Evolutionary conservation across 2,888 invertebrate species (phyloP).

Genomic region (Drosophila leonis): DNA sequence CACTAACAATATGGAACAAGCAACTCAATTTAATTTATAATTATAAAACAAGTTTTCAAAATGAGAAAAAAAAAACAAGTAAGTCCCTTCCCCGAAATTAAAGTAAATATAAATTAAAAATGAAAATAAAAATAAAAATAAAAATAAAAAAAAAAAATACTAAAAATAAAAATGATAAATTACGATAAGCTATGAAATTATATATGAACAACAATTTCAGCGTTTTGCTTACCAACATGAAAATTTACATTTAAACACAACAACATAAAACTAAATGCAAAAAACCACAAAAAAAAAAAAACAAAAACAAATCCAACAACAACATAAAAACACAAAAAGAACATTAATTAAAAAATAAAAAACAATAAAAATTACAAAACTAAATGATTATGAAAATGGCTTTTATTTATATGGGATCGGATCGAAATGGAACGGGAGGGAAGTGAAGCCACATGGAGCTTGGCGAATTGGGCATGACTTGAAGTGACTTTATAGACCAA

Average conservation of each 20-base stretch:
- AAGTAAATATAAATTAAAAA: slow-evolving; percentile 10
- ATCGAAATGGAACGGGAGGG: too few relatives aligned
- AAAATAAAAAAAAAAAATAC: slow-evolving; percentile 20
- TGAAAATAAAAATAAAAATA: slow-evolving; percentile 23
- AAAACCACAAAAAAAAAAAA: slow-evolving; percentile 51
- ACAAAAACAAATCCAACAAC: slow-evolving; percentile 58
- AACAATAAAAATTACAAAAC: slow-evolving; percentile 80
- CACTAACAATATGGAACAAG: slow-evolving; percentile 16
- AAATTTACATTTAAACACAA: slow-evolving; percentile 48
- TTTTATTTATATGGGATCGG: slow-evolving; percentile 18
- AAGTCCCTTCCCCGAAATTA: slow-evolving; percentile 23
- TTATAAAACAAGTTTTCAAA: slow-evolving; percentile 32
- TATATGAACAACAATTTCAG: slow-evolving; percentile 60
- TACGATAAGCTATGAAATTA: slow-evolving; percentile 39
- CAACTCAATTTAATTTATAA: slow-evolving; percentile 48
- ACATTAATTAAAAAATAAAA: slow-evolving; percentile 73
- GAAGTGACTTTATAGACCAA: too few relatives aligned
- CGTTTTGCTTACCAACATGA: slow-evolving; percentile 50
- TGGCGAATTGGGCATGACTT: too few relatives aligned
- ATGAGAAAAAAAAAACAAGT: slow-evolving; percentile 12
- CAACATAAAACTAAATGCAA: slow-evolving; percentile 46
- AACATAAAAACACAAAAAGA: slow-evolving; percentile 58
- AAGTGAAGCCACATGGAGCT: too few relatives aligned
- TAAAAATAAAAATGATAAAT: slow-evolving; percentile 24
- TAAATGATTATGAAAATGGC: slow-evolving; percentile 48